Percentiles rank a stretch among this genome's conserved stretches.
Evolutionary conservation across 2,113 vertebrate species (phyloP).

Genomic region (Rhinichthys klamathensis): DNA sequence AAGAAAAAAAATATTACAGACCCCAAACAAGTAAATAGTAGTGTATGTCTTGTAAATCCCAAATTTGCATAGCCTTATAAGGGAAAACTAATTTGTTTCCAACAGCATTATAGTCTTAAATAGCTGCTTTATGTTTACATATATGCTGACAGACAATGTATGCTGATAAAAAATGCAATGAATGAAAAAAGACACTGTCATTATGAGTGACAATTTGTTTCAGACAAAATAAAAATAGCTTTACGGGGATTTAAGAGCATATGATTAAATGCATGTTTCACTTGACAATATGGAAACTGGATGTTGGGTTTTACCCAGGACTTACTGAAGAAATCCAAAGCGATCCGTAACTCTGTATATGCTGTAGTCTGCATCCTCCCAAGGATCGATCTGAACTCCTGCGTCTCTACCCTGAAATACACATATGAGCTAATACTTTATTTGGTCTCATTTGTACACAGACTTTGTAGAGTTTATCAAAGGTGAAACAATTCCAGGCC

Average conservation of each 20-base stretch:
- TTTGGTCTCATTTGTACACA: background rate
- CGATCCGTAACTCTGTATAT: constrained; percentile 89
- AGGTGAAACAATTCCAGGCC: background rate
- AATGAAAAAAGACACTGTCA: background rate
- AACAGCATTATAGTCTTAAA: background rate
- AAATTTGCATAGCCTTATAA: no score
- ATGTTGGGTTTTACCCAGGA: background rate
- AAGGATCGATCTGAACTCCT: constrained; percentile 82
- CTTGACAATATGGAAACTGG: background rate
- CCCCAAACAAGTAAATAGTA: no score
- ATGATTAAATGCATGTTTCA: background rate
- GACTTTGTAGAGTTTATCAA: background rate
- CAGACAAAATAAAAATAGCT: background rate
- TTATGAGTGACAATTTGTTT: background rate
- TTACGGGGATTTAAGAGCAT: no score
- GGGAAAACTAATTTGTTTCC: background rate
- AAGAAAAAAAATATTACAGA: no score
- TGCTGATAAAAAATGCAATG: background rate
- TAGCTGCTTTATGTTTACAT: background rate
- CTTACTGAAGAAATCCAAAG: constrained; percentile 89
- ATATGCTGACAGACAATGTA: background rate
- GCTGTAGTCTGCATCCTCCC: constrained; percentile 87
- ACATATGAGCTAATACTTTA: constrained; percentile 1
- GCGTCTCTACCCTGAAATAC: constrained; percentile 71
- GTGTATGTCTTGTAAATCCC: background rate